A percentile compares a stretch with the other conserved stretches of the same genome.
Conservation (phyloP, 2,113 vertebrate species). For the Dipodomys ordii region DNA sequence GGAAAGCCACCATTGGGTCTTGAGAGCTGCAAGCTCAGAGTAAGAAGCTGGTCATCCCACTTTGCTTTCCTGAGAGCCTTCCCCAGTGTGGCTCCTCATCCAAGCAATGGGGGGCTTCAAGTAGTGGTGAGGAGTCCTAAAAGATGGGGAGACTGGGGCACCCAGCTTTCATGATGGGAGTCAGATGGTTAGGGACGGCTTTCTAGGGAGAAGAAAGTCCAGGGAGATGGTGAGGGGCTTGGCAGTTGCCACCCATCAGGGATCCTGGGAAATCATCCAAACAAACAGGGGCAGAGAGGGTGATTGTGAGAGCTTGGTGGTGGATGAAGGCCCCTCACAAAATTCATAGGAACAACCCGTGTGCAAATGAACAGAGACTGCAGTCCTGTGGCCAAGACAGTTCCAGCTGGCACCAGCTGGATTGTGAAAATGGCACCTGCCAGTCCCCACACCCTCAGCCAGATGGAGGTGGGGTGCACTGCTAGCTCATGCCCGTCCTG, state of each 20-base stretch:
- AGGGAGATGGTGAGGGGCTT: fast-evolving
- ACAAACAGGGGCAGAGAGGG: no score
- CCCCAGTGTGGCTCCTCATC: background rate
- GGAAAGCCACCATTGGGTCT: background rate
- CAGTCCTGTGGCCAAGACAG: background rate
- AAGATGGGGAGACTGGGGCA: no score
- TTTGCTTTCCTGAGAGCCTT: background rate
- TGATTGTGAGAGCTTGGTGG: no score
- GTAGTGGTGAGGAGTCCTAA: background rate
- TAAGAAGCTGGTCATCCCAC: background rate
- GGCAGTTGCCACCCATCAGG: background rate
- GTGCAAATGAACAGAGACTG: background rate
- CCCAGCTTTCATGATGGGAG: background rate
- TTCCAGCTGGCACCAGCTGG: no score
- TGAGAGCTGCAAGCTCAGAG: background rate
- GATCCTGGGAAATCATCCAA: background rate
- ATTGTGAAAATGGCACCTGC: no score
- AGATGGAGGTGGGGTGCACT: background rate
- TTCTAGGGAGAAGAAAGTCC: no score
- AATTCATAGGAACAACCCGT: fast-evolving
- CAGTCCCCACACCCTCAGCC: background rate
- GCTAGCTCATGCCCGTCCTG: no score
- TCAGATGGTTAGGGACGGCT: no score
- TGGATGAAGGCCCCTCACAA: background rate
- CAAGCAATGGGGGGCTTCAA: background rate